Conservation (phyloP, 2,797 vertebrate genomes). For the Tragopan temminckii region DNA sequence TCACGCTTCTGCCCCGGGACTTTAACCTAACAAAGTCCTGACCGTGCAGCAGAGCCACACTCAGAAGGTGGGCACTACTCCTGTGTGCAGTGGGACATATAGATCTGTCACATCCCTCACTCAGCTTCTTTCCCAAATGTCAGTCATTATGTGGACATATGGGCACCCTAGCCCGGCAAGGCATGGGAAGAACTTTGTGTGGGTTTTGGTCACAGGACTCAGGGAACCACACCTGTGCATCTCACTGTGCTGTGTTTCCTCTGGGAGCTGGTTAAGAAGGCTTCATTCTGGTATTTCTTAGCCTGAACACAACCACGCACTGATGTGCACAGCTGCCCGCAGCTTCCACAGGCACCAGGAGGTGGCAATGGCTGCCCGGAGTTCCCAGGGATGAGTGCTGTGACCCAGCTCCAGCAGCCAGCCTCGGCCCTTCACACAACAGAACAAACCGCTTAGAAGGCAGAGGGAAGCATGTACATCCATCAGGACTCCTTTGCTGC, state of each 20-base stretch:
- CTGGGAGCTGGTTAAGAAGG: neutral
- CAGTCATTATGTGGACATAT: accelerated
- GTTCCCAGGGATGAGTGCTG: neutral
- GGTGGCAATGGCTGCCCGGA: neutral
- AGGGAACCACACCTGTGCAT: neutral
- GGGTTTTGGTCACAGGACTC: neutral
- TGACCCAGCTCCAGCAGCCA: neutral
- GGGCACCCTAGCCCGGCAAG: accelerated
- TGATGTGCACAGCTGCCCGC: neutral
- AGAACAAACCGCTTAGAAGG: neutral
- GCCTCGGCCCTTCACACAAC: neutral
- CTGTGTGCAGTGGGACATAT: neutral
- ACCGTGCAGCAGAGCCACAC: neutral
- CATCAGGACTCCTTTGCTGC: neutral
- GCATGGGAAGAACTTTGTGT: neutral
- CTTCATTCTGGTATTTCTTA: neutral
- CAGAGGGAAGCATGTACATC: no score
- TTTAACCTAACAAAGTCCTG: neutral
- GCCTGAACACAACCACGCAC: accelerated
- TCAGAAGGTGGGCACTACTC: accelerated
- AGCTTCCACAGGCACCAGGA: neutral
- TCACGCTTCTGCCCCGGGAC: accelerated
- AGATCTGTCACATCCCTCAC: neutral
- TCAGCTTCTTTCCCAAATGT: neutral
- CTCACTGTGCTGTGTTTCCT: accelerated